Evolutionary conservation across 2,888 invertebrate genomes (phyloP).

Genomic region (Synanthedon tipuliformis): DNA sequence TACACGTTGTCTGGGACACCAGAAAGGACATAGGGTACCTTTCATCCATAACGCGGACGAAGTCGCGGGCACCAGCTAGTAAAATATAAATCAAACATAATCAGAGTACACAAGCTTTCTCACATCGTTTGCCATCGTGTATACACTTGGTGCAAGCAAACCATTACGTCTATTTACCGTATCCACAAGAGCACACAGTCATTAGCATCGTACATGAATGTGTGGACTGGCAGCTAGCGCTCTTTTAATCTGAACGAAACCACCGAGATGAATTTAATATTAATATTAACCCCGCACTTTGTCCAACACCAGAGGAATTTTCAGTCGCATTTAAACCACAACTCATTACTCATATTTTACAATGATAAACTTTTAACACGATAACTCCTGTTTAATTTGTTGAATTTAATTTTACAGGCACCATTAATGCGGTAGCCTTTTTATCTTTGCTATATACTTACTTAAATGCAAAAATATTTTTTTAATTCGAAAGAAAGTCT

Average conservation of each 20-base stretch:
- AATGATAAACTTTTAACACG: not conserved
- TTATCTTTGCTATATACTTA: too few species aligned
- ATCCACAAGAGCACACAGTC: not conserved
- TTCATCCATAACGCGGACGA: too few species aligned
- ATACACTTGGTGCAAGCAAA: too few species aligned
- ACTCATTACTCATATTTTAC: not conserved
- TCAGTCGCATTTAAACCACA: not conserved
- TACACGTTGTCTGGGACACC: too few species aligned
- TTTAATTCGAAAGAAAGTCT: too few species aligned
- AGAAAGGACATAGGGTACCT: too few species aligned
- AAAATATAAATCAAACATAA: too few species aligned
- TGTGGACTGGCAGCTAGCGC: constrained; percentile 2
- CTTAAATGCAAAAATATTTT: too few species aligned
- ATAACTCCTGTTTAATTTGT: not conserved
- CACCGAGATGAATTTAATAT: constrained; percentile 33
- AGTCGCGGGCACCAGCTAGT: too few species aligned
- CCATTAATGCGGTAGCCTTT: not conserved
- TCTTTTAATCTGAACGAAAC: constrained; percentile 31
- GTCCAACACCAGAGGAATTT: not conserved
- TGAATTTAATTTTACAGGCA: not conserved
- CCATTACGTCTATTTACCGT: too few species aligned
- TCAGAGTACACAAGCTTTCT: too few species aligned
- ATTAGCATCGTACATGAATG: not conserved
- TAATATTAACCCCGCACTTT: constrained; percentile 29
- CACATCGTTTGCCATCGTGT: too few species aligned